These are phyloP conservation scores for Microctenopoma steveboyesi DNA, from an alignment of 2,797 vertebrate species.

Conservation along the genomic window DNA sequence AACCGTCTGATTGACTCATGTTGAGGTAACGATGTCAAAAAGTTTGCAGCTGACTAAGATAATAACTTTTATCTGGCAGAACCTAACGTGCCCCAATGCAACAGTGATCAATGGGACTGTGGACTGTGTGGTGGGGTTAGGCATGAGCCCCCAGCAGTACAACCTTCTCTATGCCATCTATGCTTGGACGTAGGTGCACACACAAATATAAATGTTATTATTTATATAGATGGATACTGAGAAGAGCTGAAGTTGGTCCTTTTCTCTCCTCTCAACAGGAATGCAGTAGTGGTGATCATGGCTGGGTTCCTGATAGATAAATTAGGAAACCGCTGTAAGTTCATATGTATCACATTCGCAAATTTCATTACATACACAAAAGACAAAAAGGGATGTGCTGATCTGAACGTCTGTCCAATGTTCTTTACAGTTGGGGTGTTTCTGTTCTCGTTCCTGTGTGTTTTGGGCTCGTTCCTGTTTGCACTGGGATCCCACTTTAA, in stretches of 20 bases:
- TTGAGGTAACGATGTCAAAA: neutral
- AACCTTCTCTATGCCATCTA: slow-evolving; percentile 88
- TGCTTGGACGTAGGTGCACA: slow-evolving; percentile 81
- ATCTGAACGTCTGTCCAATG: neutral
- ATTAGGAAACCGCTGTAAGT: slow-evolving; percentile 87
- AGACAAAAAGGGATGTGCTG: rapidly evolving
- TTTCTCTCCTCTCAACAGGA: slow-evolving; percentile 69
- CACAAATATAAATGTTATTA: neutral
- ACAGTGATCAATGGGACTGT: slow-evolving; percentile 77
- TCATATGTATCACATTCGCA: neutral
- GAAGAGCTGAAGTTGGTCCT: neutral
- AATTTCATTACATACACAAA: neutral
- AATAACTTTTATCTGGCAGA: slow-evolving; percentile 64
- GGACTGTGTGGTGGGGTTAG: slow-evolving; percentile 83
- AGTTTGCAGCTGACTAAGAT: neutral
- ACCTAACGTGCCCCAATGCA: slow-evolving; percentile 83
- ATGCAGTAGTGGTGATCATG: slow-evolving; percentile 86
- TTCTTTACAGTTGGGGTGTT: slow-evolving; percentile 84
- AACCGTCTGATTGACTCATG: too few species aligned
- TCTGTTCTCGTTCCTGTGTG: slow-evolving; percentile 87
- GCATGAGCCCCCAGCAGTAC: slow-evolving; percentile 88
- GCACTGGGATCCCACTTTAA: slow-evolving; percentile 89
- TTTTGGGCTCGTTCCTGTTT: slow-evolving; percentile 86
- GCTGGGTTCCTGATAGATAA: slow-evolving; percentile 89
- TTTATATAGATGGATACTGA: neutral